Evolutionary conservation across 1,140 invertebrate genomes (phyloP), one percentile per base, ranked within the genome.

Genomic region (Cherax quadricarinatus): DNA sequence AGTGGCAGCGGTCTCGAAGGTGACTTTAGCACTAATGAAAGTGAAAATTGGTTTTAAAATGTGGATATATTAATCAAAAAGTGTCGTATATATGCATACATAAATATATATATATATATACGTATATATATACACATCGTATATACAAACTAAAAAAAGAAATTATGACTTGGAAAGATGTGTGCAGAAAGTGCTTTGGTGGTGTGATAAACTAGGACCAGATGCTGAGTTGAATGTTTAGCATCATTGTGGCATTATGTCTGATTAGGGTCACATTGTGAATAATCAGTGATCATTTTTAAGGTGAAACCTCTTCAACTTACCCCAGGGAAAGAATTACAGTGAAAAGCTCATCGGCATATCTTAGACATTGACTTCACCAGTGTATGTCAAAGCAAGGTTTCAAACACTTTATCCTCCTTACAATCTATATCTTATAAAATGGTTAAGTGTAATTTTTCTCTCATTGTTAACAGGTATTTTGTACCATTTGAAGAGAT

Each of bases 231-330:
- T 53, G 30, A 84, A 62, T 90, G 89, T 86, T 88, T 60, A 53
- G 89, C 89, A 91, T 78, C 89, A 78, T 81, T 87, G 89, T 91
- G 89, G 89, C 89, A 91, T 91, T 91, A 91, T 86, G 60, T 91
- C 89, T 91, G 84, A 87, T 91, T 84, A 91, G 89, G 89, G 89
- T 91, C 89, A 87, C 89, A 91, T 81, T 91, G 89, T 86, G 89
- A 86, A 91, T 86, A 80, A 86, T 81, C n/a, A 81, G 80, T 82
- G 62, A 83, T 89, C 88, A 89, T 83, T 89, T 89, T 89, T 89
- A 88, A 91, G 84, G 85, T 86, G 73, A 91, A 86, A 91, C 84
- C 89, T 91, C 84, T 81, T 85, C 70, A 81, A 90, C 89, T 70
- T 91, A 78, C 89, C 89, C 85, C 84, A 91, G 89, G 84, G 85